Percentiles rank a stretch among this genome's conserved stretches.
Evolutionary conservation across 2,797 vertebrate species (phyloP).

Genomic region (Tapera naevia): DNA sequence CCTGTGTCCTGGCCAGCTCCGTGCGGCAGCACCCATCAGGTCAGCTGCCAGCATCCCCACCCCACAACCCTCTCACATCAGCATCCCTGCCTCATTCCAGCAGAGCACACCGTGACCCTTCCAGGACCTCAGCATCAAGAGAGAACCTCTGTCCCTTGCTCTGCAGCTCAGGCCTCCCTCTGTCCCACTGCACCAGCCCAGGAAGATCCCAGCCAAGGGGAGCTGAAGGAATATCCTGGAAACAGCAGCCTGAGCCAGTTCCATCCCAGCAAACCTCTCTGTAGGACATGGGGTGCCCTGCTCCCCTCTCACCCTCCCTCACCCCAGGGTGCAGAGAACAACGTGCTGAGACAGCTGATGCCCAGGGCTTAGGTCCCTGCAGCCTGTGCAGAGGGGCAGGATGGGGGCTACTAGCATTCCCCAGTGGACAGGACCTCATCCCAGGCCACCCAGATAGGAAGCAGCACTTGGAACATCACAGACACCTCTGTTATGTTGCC

Average conservation of each 20-base stretch:
- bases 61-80: background rate
- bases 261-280: background rate
- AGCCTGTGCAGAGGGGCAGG: background rate
- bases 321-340: background rate
- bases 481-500: background rate
- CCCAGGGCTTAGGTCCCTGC: background rate
- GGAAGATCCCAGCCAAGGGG: background rate
- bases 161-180: background rate
- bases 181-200: background rate
- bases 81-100: fast-evolving
- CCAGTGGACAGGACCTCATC: background rate
- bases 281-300: background rate
- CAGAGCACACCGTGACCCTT: background rate
- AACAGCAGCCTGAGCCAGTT: background rate
- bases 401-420: background rate
- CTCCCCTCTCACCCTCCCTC: background rate
- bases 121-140: fast-evolving
- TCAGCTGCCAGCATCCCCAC: no score
- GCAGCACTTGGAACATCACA: fast-evolving
- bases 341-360: background rate
- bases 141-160: background rate
- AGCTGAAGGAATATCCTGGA: background rate
- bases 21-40: background rate
- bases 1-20: background rate
- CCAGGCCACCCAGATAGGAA: background rate